Percentiles rank a stretch among this genome's conserved stretches.
Evolutionary conservation across 2,797 vertebrate species (phyloP).

Genomic region (Pseudochirops corinnae): DNA sequence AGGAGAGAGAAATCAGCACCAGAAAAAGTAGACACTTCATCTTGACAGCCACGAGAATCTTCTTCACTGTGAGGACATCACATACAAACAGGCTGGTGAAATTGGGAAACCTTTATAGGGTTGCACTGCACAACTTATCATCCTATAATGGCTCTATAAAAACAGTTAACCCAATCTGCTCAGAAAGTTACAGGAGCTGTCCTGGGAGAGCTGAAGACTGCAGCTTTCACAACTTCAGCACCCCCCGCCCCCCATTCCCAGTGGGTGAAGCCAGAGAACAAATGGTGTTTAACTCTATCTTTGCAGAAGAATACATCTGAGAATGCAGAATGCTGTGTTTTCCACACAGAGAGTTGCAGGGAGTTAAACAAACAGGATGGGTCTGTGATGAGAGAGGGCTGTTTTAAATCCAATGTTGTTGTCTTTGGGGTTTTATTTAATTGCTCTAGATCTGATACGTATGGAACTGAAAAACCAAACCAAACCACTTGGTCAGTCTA

Average conservation of each 20-base stretch:
- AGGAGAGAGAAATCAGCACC: conserved; percentile 91
- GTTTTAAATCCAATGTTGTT: conserved; percentile 35
- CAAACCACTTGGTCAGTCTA: conserved; percentile 9
- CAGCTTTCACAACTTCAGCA: conserved; percentile 66
- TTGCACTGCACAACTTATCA: conserved; percentile 82
- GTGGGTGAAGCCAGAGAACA: conserved; percentile 68
- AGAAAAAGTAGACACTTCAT: conserved; percentile 93
- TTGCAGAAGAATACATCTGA: conserved; percentile 65
- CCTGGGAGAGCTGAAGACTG: conserved; percentile 53
- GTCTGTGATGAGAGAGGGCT: conserved; percentile 9
- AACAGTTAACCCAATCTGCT: conserved; percentile 80
- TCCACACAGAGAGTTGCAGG: conserved; percentile 10
- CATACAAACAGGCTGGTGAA: conserved; percentile 80
- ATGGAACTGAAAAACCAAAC: conserved; percentile 57
- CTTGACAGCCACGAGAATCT: conserved; percentile 85
- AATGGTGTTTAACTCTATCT: conserved; percentile 78
- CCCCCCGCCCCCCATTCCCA: conserved; percentile 30
- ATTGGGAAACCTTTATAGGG: conserved; percentile 77
- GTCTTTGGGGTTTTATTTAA: conserved; percentile 65
- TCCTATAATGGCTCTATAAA: conserved; percentile 74
- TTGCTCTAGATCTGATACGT: conserved; percentile 45
- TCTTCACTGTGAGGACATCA: conserved; percentile 85
- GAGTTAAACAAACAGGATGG: conserved; percentile 29
- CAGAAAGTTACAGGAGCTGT: conserved; percentile 79
- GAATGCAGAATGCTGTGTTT: conserved; percentile 44